Conservation (phyloP, 2,888 invertebrate species). For the Ischnura elegans region DNA sequence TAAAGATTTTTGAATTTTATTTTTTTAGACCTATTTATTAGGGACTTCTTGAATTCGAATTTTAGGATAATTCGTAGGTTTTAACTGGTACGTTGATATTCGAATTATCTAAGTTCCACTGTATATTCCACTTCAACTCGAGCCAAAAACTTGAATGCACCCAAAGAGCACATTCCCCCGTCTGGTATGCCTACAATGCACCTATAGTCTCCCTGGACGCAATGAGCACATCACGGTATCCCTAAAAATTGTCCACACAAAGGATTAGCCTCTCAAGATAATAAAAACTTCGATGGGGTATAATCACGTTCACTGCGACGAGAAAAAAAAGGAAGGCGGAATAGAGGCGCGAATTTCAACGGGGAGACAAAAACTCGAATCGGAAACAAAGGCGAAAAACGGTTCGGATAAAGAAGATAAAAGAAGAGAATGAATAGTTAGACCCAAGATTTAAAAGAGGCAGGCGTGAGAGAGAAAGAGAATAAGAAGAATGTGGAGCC, state of each 20-base stretch:
- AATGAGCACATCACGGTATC: background rate
- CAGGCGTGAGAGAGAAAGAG: background rate
- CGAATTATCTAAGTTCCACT: no score
- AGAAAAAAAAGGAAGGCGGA: background rate
- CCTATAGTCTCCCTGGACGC: no score
- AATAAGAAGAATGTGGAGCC: background rate
- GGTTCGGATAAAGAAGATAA: background rate
- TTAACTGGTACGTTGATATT: no score
- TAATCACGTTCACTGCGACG: background rate
- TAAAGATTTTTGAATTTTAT: no score
- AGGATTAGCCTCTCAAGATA: background rate
- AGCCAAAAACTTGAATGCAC: no score
- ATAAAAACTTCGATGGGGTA: background rate
- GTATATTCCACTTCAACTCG: no score
- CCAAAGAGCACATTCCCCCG: no score
- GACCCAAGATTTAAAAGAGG: background rate
- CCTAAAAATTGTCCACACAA: background rate
- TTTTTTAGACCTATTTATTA: no score
- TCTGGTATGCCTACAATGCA: no score
- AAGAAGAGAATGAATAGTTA: background rate
- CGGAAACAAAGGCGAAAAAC: constrained; percentile 2
- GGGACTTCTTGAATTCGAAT: no score
- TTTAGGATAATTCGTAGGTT: no score
- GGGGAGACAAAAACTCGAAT: background rate
- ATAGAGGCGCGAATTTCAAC: background rate